Evolutionary conservation across 2,888 invertebrate genomes (phyloP).

Genomic region (Chorisops tibialis): DNA sequence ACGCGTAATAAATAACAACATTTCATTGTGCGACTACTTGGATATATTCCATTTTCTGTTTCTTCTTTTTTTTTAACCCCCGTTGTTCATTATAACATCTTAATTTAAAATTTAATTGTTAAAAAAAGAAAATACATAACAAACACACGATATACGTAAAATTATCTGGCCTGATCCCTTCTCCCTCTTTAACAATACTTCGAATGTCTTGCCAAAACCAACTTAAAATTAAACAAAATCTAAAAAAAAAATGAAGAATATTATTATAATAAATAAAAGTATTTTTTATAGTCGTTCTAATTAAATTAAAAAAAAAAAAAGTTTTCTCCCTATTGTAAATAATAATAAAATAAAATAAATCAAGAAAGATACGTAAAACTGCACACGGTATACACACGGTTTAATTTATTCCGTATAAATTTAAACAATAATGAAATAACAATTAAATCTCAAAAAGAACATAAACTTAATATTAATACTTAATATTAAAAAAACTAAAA

Average conservation of each 20-base stretch:
- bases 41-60: too few relatives aligned
- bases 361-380: neutral
- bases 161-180: too few relatives aligned
- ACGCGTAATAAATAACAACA: too few relatives aligned
- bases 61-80: too few relatives aligned
- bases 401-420: neutral
- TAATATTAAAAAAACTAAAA: constrained; percentile 28
- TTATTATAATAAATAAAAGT: constrained; percentile 5
- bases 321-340: neutral
- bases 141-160: too few relatives aligned
- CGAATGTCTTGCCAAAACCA: constrained; percentile 19
- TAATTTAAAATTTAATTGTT: too few relatives aligned
- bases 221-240: constrained; percentile 1
- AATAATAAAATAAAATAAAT: neutral
- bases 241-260: neutral
- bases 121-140: too few relatives aligned
- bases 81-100: too few relatives aligned
- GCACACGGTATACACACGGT: neutral
- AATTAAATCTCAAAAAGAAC: neutral
- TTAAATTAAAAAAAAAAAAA: constrained; percentile 1
- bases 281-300: constrained; percentile 18
- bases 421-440: neutral
- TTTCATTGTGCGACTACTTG: too few relatives aligned
- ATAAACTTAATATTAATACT: neutral
- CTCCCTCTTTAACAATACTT: too few relatives aligned